Base-by-base conservation (phyloP, 1,140 invertebrate species). In the Calliphora vicina region DNA sequence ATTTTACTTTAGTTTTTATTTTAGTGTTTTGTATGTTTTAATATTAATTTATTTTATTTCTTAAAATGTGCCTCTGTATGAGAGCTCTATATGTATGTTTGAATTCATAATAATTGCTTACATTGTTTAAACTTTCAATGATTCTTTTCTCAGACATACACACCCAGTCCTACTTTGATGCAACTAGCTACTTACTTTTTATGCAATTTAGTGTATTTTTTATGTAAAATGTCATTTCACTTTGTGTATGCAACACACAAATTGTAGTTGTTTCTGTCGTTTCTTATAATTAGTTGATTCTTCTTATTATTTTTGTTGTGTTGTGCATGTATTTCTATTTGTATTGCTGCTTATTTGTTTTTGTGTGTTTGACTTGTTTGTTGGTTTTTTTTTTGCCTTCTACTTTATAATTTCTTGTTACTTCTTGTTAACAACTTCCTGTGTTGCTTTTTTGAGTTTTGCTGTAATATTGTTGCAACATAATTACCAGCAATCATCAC, bases 401-500 rank as follows among this genome's bases (percentile, higher is more conserved):
- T 50, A 50, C 17, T 50, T 50, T 50, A 17, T 50, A 50, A 50
- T 50, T 50, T 50, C 45, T 50, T 50, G 45, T 50, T 74, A 42
- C 72, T 29, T 35, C 35, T 74, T 74, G 72, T 35, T 35, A 35
- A 35, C n/a, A 27, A 74, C 72, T 74, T 74, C 27, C 72, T 17
- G 13, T 35, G 26, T 74, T 74, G 1, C 0, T 15, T 6, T 6
- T n/a, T n/a, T 50, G 12, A 12, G 45, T 50, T 35, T 74, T 74
- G 72, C 45, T 17, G 45, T 50, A 50, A 50, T 74, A 17, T 74
- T 17, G 29, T n/a, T 74, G 72, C 72, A 74, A 74, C 72, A 74
- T 74, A 74, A 74, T 74, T 74, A 74, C 17, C 35, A 74, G 72
- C 72, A 74, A 74, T 74, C 72, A 74, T 74, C 29, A 74, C 72